Percentiles rank a stretch among this genome's conserved stretches.
phyloP scores from a whole-genome alignment of 2,888 invertebrate species.

The Lasioglossum morio region DNA sequence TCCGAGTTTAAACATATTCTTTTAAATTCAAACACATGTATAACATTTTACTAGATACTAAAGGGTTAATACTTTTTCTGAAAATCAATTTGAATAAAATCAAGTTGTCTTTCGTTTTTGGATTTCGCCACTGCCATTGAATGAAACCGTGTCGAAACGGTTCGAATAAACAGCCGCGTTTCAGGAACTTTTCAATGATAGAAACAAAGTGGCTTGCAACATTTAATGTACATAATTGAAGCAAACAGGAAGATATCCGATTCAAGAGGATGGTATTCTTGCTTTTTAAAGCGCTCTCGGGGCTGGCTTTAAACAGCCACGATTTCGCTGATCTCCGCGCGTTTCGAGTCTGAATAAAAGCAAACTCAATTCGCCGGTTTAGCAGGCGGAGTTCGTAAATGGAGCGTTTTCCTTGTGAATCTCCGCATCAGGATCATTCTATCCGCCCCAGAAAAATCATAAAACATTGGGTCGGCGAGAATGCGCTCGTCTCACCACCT shows the following conservation, averaged over 20 bases:
- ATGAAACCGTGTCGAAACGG: neutral
- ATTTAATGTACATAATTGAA: constrained; percentile 18
- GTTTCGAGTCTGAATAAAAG: constrained; percentile 38
- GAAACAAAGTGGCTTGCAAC: neutral
- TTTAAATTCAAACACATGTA: neutral
- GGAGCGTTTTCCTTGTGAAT: constrained; percentile 35
- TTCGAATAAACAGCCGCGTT: neutral
- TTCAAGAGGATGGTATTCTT: neutral
- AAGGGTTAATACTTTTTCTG: neutral
- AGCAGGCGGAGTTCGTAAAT: constrained; percentile 43
- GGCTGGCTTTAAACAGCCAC: constrained; percentile 34
- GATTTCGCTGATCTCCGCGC: constrained; percentile 28
- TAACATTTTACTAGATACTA: neutral
- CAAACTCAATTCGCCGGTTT: constrained; percentile 41
- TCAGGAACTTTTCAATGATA: neutral
- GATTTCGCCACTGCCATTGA: neutral
- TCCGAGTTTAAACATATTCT: neutral
- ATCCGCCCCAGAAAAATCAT: constrained; percentile 53
- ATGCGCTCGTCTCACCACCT: constrained; percentile 64
- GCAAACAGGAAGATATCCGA: constrained; percentile 17
- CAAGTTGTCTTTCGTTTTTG: neutral
- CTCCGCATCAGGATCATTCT: constrained; percentile 25
- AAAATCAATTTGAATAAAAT: neutral
- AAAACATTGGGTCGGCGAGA: constrained; percentile 44
- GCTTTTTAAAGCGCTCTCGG: constrained; percentile 28